Conservation (phyloP, 1,140 invertebrate genomes). For the Diabrotica undecimpunctata region DNA sequence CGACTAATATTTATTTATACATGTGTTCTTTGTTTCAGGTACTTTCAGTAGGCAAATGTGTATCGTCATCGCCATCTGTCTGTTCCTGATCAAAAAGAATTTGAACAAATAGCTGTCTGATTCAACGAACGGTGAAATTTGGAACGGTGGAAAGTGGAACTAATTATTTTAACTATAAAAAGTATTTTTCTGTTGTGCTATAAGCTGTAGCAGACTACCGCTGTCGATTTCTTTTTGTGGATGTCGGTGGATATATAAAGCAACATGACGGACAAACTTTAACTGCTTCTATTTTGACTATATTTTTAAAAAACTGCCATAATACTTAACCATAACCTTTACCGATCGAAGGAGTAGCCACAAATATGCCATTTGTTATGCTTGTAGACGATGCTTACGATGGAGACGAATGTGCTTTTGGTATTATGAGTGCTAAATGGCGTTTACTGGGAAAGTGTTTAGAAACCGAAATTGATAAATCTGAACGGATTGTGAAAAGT, state of each 20-base stretch:
- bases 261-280: conserved; percentile 41
- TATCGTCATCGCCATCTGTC: too few species aligned
- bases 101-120: too few species aligned
- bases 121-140: too few species aligned
- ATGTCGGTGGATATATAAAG: conserved; percentile 48
- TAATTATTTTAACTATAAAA: conserved; percentile 49
- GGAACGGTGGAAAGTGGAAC: conserved; percentile 40
- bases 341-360: background rate
- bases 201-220: background rate
- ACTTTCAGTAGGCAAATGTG: too few species aligned
- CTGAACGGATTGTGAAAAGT: background rate
- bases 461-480: background rate
- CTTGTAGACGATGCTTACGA: background rate
- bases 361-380: too few species aligned
- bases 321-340: too few species aligned
- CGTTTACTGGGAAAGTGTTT: background rate
- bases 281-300: too few species aligned
- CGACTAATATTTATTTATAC: too few species aligned
- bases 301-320: too few species aligned
- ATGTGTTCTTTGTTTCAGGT: too few species aligned
- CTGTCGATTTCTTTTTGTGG: conserved; percentile 35
- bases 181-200: conserved; percentile 31
- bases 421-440: background rate
- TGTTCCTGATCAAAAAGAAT: too few species aligned
- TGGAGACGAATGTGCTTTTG: background rate